phyloP scores from a whole-genome alignment of 2,888 invertebrate genomes.

The Pseudanteris insignis region DNA sequence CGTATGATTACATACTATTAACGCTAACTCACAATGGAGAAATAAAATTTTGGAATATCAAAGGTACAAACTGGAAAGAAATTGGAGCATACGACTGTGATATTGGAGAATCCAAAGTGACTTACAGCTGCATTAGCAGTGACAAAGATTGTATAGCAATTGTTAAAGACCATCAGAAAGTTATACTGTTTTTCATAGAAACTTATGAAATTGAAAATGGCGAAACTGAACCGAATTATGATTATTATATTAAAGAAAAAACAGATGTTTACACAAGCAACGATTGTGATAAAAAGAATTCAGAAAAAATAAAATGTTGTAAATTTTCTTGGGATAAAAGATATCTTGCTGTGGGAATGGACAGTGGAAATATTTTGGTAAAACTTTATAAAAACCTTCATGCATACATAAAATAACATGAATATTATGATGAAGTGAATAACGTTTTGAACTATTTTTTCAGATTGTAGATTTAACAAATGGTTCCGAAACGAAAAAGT shows the following conservation, averaged over 20 bases:
- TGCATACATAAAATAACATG: background rate
- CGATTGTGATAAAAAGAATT: conserved; percentile 9
- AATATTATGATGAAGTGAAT: too few relatives aligned
- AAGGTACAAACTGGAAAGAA: conserved; percentile 41
- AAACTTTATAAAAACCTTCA: conserved; percentile 42
- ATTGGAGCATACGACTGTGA: conserved; percentile 23
- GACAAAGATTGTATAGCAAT: conserved; percentile 50
- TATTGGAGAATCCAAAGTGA: conserved; percentile 36
- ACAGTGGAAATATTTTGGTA: conserved; percentile 73
- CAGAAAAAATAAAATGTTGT: conserved; percentile 50
- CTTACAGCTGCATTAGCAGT: conserved; percentile 51
- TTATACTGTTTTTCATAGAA: conserved; percentile 50
- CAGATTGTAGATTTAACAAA: conserved; percentile 54
- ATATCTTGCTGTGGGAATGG: conserved; percentile 73
- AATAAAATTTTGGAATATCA: conserved; percentile 52
- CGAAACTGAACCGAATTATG: conserved; percentile 19
- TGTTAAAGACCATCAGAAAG: conserved; percentile 46
- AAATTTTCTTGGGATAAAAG: conserved; percentile 69
- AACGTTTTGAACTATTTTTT: conserved; percentile 14
- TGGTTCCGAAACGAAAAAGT: conserved; percentile 42
- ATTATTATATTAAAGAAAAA: conserved; percentile 13
- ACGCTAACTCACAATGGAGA: conserved; percentile 51
- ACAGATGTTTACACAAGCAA: conserved; percentile 23
- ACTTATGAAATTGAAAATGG: conserved; percentile 22
- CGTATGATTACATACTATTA: too few relatives aligned